Base-by-base conservation (phyloP, 2,888 invertebrate species). In the Pseudococcus viburni region DNA sequence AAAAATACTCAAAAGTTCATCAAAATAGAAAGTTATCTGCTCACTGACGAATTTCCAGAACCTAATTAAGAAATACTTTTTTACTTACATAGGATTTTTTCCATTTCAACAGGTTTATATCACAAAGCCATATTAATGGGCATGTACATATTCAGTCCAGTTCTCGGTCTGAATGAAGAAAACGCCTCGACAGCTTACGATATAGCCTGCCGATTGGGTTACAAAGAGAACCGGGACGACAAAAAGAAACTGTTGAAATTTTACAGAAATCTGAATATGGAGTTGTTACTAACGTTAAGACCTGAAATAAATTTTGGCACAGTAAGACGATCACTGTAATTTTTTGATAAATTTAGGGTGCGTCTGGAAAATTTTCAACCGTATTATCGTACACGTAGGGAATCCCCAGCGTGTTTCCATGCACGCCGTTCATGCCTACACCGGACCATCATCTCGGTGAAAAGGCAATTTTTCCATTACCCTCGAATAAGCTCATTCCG, bases 51-150 rank as follows among this genome's bases (percentile, higher is more conserved):
- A 33, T 33, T 33, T 33, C 26, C 26, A 33, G 1, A 2, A 33
- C 26, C 26, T 33, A 33, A 33, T 33, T 33, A 3, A 3, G 1
- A 33, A 33, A 33, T 33, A 33, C 26, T 33, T 33, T 1, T 33
- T 1, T 3, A 33, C 26, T 2, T 33, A 33, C 26, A 33, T 33
- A 33, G 26, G 26, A 33, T 33, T 33, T 33, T 33, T 33, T 33
- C 3, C 26, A 33, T 33, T 33, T 33, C 26, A 33, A 33, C 22
- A 86, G 86, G 86, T 48, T 48, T 86, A 48, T 86, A 46, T 33
- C 86, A 86, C 26, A 86, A 86, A 73, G 86, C 48, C 3, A 19
- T 86, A 46, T 1, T 73, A 3, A 73, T 86, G 86, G 86, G 86
- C 1, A 73, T 68, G 68, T 86, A 73, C 12, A 15, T 68, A 12